Base-by-base conservation (phyloP, 1,140 invertebrate genomes). In the Lasioglossum albipes region DNA sequence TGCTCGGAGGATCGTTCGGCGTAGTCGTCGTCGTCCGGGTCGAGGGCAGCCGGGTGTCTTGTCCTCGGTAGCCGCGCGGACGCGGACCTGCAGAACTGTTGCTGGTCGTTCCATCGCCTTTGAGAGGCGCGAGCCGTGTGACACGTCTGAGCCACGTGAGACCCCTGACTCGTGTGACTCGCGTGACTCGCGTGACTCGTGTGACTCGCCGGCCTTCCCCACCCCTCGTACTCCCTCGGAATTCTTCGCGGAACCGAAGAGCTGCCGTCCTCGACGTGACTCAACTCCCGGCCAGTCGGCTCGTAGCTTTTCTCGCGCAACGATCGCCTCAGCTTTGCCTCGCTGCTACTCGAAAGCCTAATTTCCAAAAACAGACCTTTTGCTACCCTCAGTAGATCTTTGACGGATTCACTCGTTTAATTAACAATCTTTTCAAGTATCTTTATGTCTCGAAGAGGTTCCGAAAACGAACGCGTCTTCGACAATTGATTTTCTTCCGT, bases 11-110 rank as follows among this genome's bases (percentile, higher is more conserved):
- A 89, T 77, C 91, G 89, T 49, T 93, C 90, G 7, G 78, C 76
- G 84, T 91, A 91, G 83, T 92, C 85, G 89, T 93, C 84, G 80
- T 91, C 82, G 87, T 93, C 87, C 41, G 91, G 90, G 75, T 93
- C 91, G 12, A 89, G 85, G 12, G 89, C 91, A 65, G 87, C 84
- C 27, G 91, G 86, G 73, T 91, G 90, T 5, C 92, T 83, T 13
- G 94, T 95, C 57, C 95, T 94, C 41, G 96, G 95, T 79, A 97
- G 92, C 59, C 97, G 93, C 4, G 97, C 97, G 89, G 96, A 97
- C 18, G 97, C 97, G 27, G 97, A 97, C 87, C 97, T 94, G 78
- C 94, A 93, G 88, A 96, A 96, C 86, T 95, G 95, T 75, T 95
- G 94, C 81, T 91, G 89, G 86, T 91, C 89, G 70, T 84, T 90